Evolutionary conservation across 2,888 invertebrate species (phyloP).

Genomic region (Drosophila prostipennis): DNA sequence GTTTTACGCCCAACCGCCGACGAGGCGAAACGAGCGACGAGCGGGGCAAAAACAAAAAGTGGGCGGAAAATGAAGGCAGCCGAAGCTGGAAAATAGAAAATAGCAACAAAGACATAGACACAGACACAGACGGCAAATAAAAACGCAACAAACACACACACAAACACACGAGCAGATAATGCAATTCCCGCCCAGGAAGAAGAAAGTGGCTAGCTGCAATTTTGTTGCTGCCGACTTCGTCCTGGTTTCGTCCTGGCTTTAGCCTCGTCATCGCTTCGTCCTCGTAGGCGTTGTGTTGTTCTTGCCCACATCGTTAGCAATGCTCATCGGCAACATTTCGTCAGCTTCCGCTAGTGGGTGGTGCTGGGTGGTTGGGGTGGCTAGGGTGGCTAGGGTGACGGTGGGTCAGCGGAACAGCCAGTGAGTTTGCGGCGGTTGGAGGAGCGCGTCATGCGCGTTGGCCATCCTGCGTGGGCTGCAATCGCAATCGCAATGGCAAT

Average conservation of each 20-base stretch:
- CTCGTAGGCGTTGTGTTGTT: constrained; percentile 76
- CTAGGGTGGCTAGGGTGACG: constrained; percentile 6
- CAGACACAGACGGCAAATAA: constrained; percentile 67
- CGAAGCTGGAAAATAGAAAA: constrained; percentile 60
- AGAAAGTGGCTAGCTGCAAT: constrained; percentile 36
- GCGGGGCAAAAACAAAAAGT: constrained; percentile 36
- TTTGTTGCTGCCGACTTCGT: constrained; percentile 33
- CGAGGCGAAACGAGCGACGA: constrained; percentile 26
- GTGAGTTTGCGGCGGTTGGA: constrained; percentile 51
- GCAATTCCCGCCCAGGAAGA: constrained; percentile 71
- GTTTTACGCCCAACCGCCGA: constrained; percentile 74
- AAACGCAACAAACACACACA: constrained; percentile 58
- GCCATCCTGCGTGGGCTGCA: constrained; percentile 52
- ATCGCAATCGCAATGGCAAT: constrained; percentile 20
- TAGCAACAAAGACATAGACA: constrained; percentile 47
- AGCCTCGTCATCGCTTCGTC: constrained; percentile 30
- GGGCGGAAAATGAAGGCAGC: constrained; percentile 46
- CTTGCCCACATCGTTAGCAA: constrained; percentile 78
- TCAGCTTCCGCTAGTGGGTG: constrained; percentile 75
- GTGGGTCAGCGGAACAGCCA: constrained; percentile 28
- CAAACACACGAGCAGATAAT: constrained; percentile 58
- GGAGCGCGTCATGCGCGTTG: constrained; percentile 77
- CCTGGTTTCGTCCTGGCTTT: constrained; percentile 9
- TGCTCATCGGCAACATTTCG: constrained; percentile 82
- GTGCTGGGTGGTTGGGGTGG: background rate